Percentiles rank a stretch among this genome's conserved stretches.
Conservation (phyloP, 2,888 invertebrate species). For the Tolmerus cingulatus region DNA sequence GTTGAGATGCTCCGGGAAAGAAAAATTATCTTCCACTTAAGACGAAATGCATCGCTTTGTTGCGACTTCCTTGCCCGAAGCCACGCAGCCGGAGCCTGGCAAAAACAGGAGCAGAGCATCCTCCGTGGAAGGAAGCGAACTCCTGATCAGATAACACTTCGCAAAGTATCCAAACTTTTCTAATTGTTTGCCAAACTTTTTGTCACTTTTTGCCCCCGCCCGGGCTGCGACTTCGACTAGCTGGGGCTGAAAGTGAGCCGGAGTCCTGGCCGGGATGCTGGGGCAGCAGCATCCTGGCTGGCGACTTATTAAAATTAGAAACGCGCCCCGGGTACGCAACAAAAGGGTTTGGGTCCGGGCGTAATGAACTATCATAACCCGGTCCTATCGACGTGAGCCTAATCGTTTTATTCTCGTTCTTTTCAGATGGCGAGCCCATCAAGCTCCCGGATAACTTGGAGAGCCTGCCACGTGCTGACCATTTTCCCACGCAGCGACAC, state of each 20-base stretch:
- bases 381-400: background rate
- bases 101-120: conserved; percentile 3
- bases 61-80: background rate
- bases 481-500: conserved; percentile 93
- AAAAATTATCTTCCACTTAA: conserved; percentile 48
- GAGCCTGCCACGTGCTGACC: conserved; percentile 91
- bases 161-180: conserved; percentile 47
- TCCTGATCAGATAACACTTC: conserved; percentile 47
- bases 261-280: background rate
- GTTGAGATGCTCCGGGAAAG: conserved; percentile 24
- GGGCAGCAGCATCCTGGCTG: background rate
- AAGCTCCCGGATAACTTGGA: conserved; percentile 95
- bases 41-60: conserved; percentile 23
- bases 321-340: background rate
- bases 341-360: background rate
- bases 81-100: background rate
- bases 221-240: background rate
- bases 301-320: background rate
- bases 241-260: background rate
- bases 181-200: conserved; percentile 49
- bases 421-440: conserved; percentile 89
- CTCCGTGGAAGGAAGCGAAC: conserved; percentile 24
- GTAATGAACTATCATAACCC: background rate
- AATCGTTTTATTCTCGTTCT: conserved; percentile 48
- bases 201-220: background rate